These are phyloP conservation scores for Melanitta fusca DNA, from an alignment of 2,797 vertebrate species.

Conservation along the genomic window DNA sequence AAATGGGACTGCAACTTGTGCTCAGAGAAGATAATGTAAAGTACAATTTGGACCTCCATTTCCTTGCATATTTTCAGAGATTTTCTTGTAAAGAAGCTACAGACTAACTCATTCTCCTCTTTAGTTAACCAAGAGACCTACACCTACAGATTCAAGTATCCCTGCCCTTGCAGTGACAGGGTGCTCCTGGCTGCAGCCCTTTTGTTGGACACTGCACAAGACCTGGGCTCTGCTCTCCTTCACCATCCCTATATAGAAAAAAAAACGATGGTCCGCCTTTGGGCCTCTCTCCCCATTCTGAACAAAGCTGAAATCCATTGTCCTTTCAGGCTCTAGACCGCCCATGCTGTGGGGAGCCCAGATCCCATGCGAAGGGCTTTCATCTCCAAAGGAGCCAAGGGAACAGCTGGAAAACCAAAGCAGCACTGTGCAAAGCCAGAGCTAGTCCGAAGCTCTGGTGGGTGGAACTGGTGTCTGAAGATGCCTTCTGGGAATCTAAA, in stretches of 20 bases:
- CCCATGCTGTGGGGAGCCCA: fast-evolving
- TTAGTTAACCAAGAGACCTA: neutral
- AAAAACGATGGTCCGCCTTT: neutral
- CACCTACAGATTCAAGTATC: neutral
- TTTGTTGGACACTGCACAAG: neutral
- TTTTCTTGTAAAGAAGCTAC: neutral
- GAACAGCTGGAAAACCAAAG: neutral
- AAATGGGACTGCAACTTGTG: neutral
- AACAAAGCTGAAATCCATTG: neutral
- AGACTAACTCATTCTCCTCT: neutral
- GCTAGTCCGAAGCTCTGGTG: neutral
- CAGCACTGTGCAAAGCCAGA: neutral
- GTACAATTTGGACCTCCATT: neutral
- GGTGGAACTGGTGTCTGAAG: neutral
- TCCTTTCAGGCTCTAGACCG: neutral
- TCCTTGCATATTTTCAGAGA: neutral
- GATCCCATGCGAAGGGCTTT: neutral
- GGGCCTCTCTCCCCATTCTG: neutral
- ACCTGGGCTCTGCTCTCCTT: neutral
- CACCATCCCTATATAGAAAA: neutral
- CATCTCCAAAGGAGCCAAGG: neutral
- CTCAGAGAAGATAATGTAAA: neutral
- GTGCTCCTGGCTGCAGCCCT: neutral
- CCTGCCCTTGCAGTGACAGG: neutral
- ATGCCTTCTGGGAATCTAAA: neutral